Evolutionary conservation across 2,888 invertebrate species (phyloP).

Genomic region (Dynastes tityus): DNA sequence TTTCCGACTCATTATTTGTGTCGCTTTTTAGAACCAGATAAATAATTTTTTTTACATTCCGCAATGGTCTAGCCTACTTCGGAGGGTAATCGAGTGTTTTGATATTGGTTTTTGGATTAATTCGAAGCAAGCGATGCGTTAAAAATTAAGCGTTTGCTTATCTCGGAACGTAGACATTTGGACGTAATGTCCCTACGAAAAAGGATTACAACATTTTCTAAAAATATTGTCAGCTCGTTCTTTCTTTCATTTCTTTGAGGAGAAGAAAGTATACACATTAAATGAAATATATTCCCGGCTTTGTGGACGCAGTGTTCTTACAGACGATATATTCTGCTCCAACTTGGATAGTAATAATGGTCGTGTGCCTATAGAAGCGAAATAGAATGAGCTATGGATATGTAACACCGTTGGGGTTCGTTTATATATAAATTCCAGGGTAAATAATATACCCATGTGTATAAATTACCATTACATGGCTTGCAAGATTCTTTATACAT

Average conservation of each 20-base stretch:
- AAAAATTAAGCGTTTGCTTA: slow-evolving; percentile 39
- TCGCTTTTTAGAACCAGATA: not conserved
- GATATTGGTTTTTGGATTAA: slow-evolving; percentile 31
- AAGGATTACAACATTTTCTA: not conserved
- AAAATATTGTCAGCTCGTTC: slow-evolving; percentile 6
- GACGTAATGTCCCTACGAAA: not conserved
- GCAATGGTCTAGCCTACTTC: not conserved
- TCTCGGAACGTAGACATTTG: not conserved
- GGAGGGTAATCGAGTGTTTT: slow-evolving; percentile 37
- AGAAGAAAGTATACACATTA: too few relatives aligned
- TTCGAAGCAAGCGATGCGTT: slow-evolving; percentile 37
- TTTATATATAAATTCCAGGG: too few relatives aligned
- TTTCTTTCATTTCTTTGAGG: not conserved
- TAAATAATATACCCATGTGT: too few relatives aligned
- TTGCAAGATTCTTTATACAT: too few relatives aligned
- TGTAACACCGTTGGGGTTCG: too few relatives aligned
- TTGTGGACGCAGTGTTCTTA: too few relatives aligned
- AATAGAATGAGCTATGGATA: too few relatives aligned
- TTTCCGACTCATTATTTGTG: not conserved
- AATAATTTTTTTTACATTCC: slow-evolving; percentile 20
- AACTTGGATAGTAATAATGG: too few relatives aligned
- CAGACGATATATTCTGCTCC: too few relatives aligned
- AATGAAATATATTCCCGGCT: too few relatives aligned
- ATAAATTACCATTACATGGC: too few relatives aligned
- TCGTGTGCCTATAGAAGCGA: too few relatives aligned